Conservation (phyloP, 1,140 invertebrate genomes). For the Sogatella furcifera region DNA sequence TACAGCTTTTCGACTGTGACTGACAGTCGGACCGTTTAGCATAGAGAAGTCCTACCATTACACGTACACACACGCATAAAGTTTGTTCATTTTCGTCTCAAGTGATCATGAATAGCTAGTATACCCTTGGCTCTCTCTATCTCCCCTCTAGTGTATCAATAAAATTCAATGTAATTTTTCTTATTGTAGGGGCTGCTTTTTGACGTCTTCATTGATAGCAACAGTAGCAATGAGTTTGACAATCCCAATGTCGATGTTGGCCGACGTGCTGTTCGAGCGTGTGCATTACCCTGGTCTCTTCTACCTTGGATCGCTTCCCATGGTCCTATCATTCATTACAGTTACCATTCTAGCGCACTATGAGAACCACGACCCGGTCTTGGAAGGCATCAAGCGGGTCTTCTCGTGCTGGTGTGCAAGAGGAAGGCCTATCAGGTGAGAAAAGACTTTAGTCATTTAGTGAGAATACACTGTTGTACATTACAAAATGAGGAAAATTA, state of each 20-base stretch:
- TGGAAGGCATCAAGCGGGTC: conserved; percentile 10
- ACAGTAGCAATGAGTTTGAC: conserved; percentile 72
- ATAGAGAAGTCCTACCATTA: no score
- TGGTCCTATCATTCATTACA: conserved; percentile 65
- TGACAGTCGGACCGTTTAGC: no score
- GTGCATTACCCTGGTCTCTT: conserved; percentile 62
- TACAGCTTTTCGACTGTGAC: no score
- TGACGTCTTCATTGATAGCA: conserved; percentile 77
- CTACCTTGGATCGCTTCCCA: conserved; percentile 67
- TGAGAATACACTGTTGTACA: no score
- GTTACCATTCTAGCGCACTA: conserved; percentile 66
- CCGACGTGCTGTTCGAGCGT: conserved; percentile 65
- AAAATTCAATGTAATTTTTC: conserved; percentile 19
- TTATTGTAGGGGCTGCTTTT: conserved; percentile 66
- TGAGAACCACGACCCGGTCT: conserved; percentile 70
- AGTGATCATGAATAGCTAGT: no score
- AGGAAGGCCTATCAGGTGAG: conserved; percentile 9
- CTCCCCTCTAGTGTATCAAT: no score
- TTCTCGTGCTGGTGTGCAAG: conserved; percentile 1
- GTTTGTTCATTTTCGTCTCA: no score
- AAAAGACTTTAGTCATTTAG: no score
- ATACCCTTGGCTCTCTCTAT: no score
- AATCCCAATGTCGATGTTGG: conserved; percentile 75
- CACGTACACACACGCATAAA: no score
- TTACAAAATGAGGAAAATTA: no score